Base-by-base conservation (phyloP, 2,797 vertebrate genomes). In the Serranus cabrilla region DNA sequence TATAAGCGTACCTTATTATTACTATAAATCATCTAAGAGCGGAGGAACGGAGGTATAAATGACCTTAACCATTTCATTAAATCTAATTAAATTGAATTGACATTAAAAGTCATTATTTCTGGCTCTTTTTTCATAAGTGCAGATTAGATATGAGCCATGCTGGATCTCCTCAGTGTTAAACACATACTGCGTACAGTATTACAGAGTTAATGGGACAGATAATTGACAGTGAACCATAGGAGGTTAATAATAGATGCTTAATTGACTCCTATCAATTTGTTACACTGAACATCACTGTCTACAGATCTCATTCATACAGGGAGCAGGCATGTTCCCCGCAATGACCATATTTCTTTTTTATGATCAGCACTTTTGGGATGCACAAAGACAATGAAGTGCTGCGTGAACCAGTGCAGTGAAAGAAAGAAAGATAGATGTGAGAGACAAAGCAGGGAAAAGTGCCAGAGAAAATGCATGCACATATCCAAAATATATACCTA, bases 141-240 rank as follows among this genome's bases (percentile, higher is more conserved):
- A 81, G 88, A 94, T 89, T 91, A 92, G 87, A 92, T 82, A 78
- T 83, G 90, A 91, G 89, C 89, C 87, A 88, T 68, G 81, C 90
- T 86, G 91, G 89, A 91, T 91, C 86, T 85, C 80, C 80, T 90
- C 87, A 76, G 83, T 88, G 91, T 94, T 94, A 94, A 94, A 94
- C 90, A 91, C 92, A 93, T 93, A 92, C 89, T 91, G 90, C 81
- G 74, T 93, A 94, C 93, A 93, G 89, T 93, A 92, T 95, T 93
- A 94, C 91, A 78, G 92, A 94, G 94, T 95, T 96, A 96, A 96
- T 95, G 95, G 94, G 90, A 95, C 93, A 95, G 92, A 95, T 95
- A 95, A 95, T 96, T 94, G 95, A 94, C 94, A 94, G 88, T 92
- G 91, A 94, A 91, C 94, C 94, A 93, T 94, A 93, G 92, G 93